Evolutionary conservation across 2,113 vertebrate genomes (phyloP), one percentile per base, ranked within the genome.

Genomic region (Zosterops pallidus): DNA sequence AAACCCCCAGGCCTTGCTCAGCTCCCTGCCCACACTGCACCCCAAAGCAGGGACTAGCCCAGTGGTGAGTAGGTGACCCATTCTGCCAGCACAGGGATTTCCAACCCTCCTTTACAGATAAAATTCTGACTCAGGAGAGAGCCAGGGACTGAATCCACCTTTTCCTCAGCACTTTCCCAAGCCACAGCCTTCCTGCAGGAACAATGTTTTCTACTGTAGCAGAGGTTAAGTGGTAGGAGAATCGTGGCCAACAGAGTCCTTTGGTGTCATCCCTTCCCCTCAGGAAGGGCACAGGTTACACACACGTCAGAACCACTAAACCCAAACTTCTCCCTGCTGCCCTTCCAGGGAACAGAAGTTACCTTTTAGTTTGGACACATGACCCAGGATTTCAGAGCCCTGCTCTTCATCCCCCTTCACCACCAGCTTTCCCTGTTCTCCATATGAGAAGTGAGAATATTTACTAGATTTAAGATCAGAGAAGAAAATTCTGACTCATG

Each of bases 51-150:
- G 35, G 31, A 41, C 2, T 44, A 55, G 63, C 28, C 69, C 3
- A 0, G 0, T 1, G 42, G 47, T 11, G 42, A 14, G 44, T 3
- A 39, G 25, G 55, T 35, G 49, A 35, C 33, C 14, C 20, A 1
- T 2, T n/a, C 44, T 71, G 82, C 62, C 67, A 72, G 50, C 75
- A 76, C 25, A 47, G 42, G 37, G 4, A 35, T n/a, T 28, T 57
- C 69, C 59, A 59, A 39, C 7, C 75, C 59, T 47, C 50, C 42
- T 63, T 42, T 17, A 47, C 1, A 57, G 28, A 46, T 28, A 62
- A 37, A 57, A 5, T 57, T 56, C 71, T 29, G 29, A 8, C 55
- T 52, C 11, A 1, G 60, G 52, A 49, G 1, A 46, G 47, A 63
- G 60, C 59, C 62, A 72, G 37, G 19, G 29, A 56, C 46, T 15